Conservation (phyloP, 2,797 vertebrate genomes). For the Gallinago stenura region DNA sequence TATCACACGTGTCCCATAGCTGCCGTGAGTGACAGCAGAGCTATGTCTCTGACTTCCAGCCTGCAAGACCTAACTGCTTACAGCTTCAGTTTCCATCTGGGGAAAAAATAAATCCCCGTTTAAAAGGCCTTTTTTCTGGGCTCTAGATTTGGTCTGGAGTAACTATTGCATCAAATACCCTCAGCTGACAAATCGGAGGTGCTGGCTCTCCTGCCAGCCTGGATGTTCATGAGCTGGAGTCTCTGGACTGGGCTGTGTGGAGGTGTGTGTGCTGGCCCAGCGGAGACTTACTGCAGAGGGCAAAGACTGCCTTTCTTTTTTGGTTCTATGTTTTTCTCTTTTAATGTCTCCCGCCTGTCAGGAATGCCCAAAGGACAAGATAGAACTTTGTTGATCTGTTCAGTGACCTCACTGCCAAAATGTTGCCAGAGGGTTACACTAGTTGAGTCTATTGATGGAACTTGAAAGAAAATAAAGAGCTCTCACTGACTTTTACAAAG, state of each 20-base stretch:
- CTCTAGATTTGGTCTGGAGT: fast-evolving
- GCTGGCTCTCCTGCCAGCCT: neutral
- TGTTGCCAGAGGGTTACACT: neutral
- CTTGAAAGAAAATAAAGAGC: neutral
- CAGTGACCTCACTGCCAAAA: neutral
- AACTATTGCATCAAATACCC: neutral
- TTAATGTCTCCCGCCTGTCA: neutral
- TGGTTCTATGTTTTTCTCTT: neutral
- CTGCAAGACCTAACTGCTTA: neutral
- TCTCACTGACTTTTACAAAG: neutral
- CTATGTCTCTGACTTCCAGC: neutral
- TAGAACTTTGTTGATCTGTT: neutral
- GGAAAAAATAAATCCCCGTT: fast-evolving
- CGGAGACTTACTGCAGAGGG: neutral
- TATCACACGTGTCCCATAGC: fast-evolving
- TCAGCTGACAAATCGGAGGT: neutral
- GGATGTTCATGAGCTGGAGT: fast-evolving
- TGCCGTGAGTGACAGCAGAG: neutral
- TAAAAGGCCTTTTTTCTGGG: neutral
- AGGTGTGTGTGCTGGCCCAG: neutral
- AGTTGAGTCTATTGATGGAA: neutral
- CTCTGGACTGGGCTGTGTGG: fast-evolving
- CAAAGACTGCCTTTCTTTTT: neutral
- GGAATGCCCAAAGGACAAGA: neutral
- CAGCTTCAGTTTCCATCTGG: neutral